These are phyloP conservation scores for Rutpela maculata DNA, from an alignment of 2,888 invertebrate species.

Conservation along the genomic window DNA sequence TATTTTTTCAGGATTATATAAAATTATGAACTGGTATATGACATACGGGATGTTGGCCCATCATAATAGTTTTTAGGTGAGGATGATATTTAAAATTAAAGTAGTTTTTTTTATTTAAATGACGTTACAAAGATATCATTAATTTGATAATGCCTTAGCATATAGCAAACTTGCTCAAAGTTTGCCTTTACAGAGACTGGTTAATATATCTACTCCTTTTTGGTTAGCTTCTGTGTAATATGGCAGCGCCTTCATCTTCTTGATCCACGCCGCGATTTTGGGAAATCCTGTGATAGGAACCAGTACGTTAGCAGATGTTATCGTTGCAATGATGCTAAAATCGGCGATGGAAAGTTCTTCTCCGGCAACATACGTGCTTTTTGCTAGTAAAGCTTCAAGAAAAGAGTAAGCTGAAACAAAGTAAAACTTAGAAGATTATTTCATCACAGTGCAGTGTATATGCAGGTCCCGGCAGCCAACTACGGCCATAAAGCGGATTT, in stretches of 20 bases:
- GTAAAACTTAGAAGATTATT: too few relatives aligned
- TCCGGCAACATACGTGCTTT: conserved; percentile 70
- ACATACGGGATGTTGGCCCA: too few relatives aligned
- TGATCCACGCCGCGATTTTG: conserved; percentile 54
- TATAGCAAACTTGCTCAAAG: too few relatives aligned
- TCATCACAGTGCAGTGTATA: too few relatives aligned
- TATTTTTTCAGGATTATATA: too few relatives aligned
- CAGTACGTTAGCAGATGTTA: conserved; percentile 72
- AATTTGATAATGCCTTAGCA: conserved; percentile 7
- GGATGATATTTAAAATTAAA: too few relatives aligned
- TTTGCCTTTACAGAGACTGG: conserved; percentile 37
- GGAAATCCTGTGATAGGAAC: conserved; percentile 72
- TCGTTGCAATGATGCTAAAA: conserved; percentile 72
- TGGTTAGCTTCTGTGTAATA: conserved; percentile 54
- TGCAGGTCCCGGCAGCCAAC: too few relatives aligned
- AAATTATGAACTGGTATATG: too few relatives aligned
- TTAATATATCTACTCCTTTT: conserved; percentile 48
- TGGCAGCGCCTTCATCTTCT: conserved; percentile 49
- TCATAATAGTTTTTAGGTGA: too few relatives aligned
- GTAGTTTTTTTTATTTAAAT: too few relatives aligned
- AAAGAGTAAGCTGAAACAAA: conserved; percentile 64
- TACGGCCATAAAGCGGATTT: too few relatives aligned
- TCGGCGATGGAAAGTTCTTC: conserved; percentile 71
- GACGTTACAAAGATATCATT: too few relatives aligned
- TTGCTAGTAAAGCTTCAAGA: conserved; percentile 69